A percentile compares a stretch with the other conserved stretches of the same genome.
Conservation (phyloP, 2,888 invertebrate genomes). For the Belgica antarctica region DNA sequence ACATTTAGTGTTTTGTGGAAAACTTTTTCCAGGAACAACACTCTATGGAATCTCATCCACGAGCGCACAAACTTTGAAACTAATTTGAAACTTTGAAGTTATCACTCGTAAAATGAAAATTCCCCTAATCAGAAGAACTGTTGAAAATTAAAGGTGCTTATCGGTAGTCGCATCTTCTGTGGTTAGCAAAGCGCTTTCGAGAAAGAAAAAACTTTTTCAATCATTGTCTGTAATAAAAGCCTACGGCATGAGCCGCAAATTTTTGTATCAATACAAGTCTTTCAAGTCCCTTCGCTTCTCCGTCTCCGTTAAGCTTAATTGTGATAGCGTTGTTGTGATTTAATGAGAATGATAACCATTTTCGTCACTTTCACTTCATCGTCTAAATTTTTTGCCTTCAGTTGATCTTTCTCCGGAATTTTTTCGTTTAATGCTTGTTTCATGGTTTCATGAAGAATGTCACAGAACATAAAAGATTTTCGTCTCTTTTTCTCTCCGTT, state of each 20-base stretch:
- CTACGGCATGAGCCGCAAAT: constrained; percentile 9
- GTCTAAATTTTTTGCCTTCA: not conserved
- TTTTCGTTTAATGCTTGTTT: constrained; percentile 1
- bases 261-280: not conserved
- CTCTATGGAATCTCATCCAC: not conserved
- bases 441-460: constrained; percentile 7
- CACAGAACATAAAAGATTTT: constrained; percentile 4
- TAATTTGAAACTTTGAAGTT: not conserved
- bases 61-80: too few species aligned
- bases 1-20: too few species aligned
- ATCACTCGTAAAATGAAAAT: too few species aligned
- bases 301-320: too few species aligned
- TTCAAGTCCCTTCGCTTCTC: not conserved
- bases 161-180: constrained; percentile 1
- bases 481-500: not conserved
- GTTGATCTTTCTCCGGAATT: not conserved
- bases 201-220: constrained; percentile 10
- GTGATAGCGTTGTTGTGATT: constrained; percentile 13
- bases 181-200: not conserved
- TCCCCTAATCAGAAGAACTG: too few species aligned
- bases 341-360: constrained; percentile 19
- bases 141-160: constrained; percentile 16
- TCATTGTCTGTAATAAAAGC: constrained; percentile 9
- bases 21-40: too few species aligned
- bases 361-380: constrained; percentile 5